A percentile compares a stretch with the other conserved stretches of the same genome.
phyloP scores from a whole-genome alignment of 35 echinoderm and acorn worm genomes.

The Hemicentrotus pulcherrimus region DNA sequence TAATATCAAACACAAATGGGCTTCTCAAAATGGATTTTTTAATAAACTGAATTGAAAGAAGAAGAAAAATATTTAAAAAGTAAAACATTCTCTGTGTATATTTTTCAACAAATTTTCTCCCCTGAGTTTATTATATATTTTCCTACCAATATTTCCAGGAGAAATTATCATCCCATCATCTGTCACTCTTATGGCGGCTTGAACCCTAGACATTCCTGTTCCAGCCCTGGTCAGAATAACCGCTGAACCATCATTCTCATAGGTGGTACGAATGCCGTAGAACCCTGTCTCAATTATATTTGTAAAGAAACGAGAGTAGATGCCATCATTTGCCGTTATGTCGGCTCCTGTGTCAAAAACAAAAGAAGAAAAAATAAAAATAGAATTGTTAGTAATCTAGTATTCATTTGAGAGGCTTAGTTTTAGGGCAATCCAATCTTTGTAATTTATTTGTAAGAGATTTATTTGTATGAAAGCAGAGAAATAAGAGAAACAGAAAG shows the following conservation, averaged over 20 bases:
- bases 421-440: neutral
- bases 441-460: neutral
- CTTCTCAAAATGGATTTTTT: too few species aligned
- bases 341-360: conserved; percentile 55
- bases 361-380: neutral
- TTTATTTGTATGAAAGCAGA: too few species aligned
- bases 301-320: conserved; percentile 74
- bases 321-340: conserved; percentile 62
- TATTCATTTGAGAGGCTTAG: neutral
- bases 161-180: neutral
- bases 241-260: conserved; percentile 52
- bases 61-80: too few species aligned
- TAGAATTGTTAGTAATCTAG: neutral
- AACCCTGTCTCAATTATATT: conserved; percentile 58
- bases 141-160: neutral
- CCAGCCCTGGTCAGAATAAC: neutral
- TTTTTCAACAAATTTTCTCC: too few species aligned
- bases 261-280: conserved; percentile 60
- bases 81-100: too few species aligned
- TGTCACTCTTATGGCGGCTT: neutral
- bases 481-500: too few species aligned
- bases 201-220: neutral
- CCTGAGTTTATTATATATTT: neutral
- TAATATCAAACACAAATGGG: too few species aligned
- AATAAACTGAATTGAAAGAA: too few species aligned